Conservation (phyloP, 2,797 vertebrate genomes). For the Anguilla marmorata region DNA sequence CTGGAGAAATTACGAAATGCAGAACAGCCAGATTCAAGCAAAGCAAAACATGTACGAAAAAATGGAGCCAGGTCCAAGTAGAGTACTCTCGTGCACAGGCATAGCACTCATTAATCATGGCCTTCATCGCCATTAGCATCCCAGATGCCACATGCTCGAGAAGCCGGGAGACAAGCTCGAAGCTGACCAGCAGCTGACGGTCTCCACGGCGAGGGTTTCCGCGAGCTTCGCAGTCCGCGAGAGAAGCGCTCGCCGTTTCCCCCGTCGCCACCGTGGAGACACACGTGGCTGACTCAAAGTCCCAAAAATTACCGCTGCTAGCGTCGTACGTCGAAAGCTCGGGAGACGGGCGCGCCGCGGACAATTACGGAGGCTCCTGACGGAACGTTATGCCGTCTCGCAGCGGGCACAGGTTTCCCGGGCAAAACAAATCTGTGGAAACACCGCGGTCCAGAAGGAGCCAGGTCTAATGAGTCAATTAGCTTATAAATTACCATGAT, state of each 20-base stretch:
- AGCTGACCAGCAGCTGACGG: neutral
- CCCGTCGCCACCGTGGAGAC: neutral
- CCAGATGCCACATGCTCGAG: neutral
- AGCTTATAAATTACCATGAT: conserved; percentile 45
- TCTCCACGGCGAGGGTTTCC: neutral
- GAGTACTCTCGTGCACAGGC: neutral
- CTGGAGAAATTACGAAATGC: neutral
- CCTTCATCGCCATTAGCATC: neutral
- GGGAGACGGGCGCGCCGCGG: neutral
- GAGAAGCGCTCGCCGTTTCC: neutral
- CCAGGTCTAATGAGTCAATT: conserved; percentile 50
- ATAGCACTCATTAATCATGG: neutral
- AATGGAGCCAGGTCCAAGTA: neutral
- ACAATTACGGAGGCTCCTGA: conserved; percentile 34
- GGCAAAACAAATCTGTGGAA: conserved; percentile 30
- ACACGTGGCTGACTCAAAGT: neutral
- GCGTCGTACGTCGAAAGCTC: neutral
- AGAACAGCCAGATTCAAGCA: neutral
- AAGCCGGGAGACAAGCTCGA: neutral
- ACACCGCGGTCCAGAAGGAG: conserved; percentile 32
- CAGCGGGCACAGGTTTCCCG: conserved; percentile 24
- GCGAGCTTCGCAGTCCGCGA: neutral
- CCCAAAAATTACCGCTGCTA: neutral
- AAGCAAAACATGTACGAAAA: neutral
- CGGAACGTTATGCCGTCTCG: conserved; percentile 6